Conservation (phyloP, 2,888 invertebrate genomes). For the Listrodromus nycthemerus region DNA sequence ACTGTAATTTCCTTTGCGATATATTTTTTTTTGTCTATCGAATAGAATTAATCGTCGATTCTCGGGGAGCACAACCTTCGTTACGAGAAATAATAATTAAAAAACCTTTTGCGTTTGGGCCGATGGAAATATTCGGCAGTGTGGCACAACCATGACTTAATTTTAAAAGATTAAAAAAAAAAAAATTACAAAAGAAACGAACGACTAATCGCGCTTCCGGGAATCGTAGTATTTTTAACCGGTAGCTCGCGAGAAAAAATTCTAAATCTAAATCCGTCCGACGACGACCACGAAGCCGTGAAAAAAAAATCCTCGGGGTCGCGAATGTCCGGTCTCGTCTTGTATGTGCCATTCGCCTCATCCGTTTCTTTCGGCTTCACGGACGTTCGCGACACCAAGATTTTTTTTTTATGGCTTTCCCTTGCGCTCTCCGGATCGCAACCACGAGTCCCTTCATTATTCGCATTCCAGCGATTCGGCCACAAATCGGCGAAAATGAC, state of each 20-base stretch:
- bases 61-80: slow-evolving; percentile 82
- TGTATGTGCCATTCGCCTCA: slow-evolving; percentile 40
- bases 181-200: slow-evolving; percentile 65
- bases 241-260: slow-evolving; percentile 24
- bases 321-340: slow-evolving; percentile 20
- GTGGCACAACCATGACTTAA: slow-evolving; percentile 82
- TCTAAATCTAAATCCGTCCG: slow-evolving; percentile 48
- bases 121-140: slow-evolving; percentile 76
- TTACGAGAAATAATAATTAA: slow-evolving; percentile 76
- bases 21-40: slow-evolving; percentile 1
- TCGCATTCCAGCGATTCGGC: background rate
- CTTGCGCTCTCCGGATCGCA: background rate
- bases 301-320: slow-evolving; percentile 11
- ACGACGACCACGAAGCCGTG: background rate
- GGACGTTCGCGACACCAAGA: background rate
- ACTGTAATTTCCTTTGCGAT: slow-evolving; percentile 26
- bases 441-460: slow-evolving; percentile 24
- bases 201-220: slow-evolving; percentile 71
- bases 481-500: background rate
- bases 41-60: slow-evolving; percentile 48
- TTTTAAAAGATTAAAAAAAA: slow-evolving; percentile 7
- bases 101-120: slow-evolving; percentile 66
- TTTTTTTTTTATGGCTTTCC: background rate
- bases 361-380: background rate
- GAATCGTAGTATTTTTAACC: slow-evolving; percentile 23